Evolutionary conservation across 2,888 invertebrate genomes (phyloP), one percentile per base, ranked within the genome.

Genomic region (Melieria crassipennis): DNA sequence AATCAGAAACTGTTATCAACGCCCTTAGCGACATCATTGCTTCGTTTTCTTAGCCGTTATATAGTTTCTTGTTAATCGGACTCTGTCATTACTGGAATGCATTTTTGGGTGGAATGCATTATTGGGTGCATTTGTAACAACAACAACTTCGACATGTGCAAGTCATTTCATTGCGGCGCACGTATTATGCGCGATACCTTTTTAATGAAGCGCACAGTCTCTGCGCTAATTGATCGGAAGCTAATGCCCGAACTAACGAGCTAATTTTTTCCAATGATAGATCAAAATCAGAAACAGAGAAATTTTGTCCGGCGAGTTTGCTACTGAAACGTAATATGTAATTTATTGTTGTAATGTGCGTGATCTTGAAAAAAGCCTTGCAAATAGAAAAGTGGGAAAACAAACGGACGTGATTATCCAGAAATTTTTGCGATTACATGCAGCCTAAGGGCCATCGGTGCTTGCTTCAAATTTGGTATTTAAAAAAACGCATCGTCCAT

Each of bases 331-430:
- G 30, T 30, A 30, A 1, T 30, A 30, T 30, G 30, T 30, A 30
- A 30, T 30, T 30, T 30, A 30, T 30, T 30, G 30, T 11, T 13
- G 30, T 13, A 46, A 9, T 43, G 48, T 50, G 62, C 62, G 62
- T 63, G 62, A 63, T 63, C 62, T 6, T 48, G 48, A 48, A 63
- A 63, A 63, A 48, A 47, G 62, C 13, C 58, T 63, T 47, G 16
- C 62, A 30, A 7, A 43, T 11, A 61, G 45, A 61, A 45, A 4
- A 43, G 42, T 10, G 45, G 45, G 6, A 52, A 52, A 52, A 50
- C 50, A 45, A 45, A 61, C 61, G 61, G 61, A 61, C 42, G 61
- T 61, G 61, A 61, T 61, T 61, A 61, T n/a, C n/a, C 55, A 69
- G 43, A 60, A 60, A 55, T 61, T 2, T 30, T 1, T 30, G 30